Base-by-base conservation (phyloP, 2,113 vertebrate species). In the Syngnathus typhle region DNA sequence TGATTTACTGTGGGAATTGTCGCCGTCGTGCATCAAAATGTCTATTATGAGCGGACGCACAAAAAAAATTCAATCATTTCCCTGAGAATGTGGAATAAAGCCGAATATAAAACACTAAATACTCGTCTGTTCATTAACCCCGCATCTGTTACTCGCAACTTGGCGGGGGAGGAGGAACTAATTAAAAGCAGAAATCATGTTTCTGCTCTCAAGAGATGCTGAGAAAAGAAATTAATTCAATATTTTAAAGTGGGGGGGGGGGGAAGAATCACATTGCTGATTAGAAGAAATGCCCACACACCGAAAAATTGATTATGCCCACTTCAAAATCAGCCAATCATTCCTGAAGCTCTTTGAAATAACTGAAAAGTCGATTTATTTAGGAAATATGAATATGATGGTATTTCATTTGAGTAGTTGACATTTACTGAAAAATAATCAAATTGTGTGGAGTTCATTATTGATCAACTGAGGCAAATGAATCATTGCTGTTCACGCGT, bases 161-260 rank as follows among this genome's bases (percentile, higher is more conserved):
- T 46, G 21, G 39, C 4, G 68, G n/a, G 15, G 18, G 16, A 12
- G 54, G 51, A 68, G 37, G n/a, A 59, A 55, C 69, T 75, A 78
- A 79, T 78, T 75, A 77, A 73, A 67, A 64, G 69, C 27, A 65
- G 37, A 71, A 68, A 76, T 73, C 51, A 13, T 70, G 55, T 61
- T 66, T 8, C 5, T 63, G 13, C 39, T 65, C 70, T 65, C 61
- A 15, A 27, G 60, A 69, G 72, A 71, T 23, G 49, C 1, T 5
- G 49, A 36, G 1, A 1, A n/a, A n/a, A 52, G 8, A 8, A 16
- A 18, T 18, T 27, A 55, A 55, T 23, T 27, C 12, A 55, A 55
- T 55, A 12, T 55, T 13, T 27, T 55, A 23, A 54, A 54, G n/a
- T 32, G 27, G 27, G 8, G n/a, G 18, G 7, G 5, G 3, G 21